phyloP scores from a whole-genome alignment of 2,113 vertebrate species.

The Cebus imitator region DNA sequence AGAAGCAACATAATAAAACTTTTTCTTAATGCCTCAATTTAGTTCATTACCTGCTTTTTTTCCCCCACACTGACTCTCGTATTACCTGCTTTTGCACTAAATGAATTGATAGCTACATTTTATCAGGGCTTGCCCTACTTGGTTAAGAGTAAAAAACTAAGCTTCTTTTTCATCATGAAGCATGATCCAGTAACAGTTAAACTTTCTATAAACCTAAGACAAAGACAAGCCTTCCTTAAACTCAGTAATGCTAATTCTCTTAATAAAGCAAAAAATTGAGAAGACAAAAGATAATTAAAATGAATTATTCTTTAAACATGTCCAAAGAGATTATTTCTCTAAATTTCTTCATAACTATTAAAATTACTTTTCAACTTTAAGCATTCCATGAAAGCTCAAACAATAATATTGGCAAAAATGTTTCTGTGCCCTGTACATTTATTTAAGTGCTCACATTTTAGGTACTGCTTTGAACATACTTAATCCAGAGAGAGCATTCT shows the following conservation, averaged over 20 bases:
- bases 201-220: constrained; percentile 45
- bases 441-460: constrained; percentile 42
- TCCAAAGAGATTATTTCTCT: constrained; percentile 13
- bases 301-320: constrained; percentile 22
- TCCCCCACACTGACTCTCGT: too few species aligned
- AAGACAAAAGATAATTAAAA: constrained; percentile 35
- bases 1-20: not conserved
- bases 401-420: constrained; percentile 14
- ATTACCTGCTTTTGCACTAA: not conserved
- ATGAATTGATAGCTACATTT: constrained; percentile 34
- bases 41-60: constrained; percentile 5
- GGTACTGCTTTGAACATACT: constrained; percentile 22
- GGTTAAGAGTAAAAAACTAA: not conserved
- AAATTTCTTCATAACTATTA: constrained; percentile 37
- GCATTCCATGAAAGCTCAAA: not conserved
- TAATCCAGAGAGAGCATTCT: constrained; percentile 18
- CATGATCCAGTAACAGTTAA: constrained; percentile 36
- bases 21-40: constrained; percentile 10
- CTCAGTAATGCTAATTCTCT: not conserved
- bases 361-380: constrained; percentile 44
- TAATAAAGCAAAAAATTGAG: not conserved
- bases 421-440: not conserved
- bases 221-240: constrained; percentile 41
- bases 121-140: constrained; percentile 30
- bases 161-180: constrained; percentile 52